Conservation (phyloP, 2,113 vertebrate genomes). For the Trichechus manatus region DNA sequence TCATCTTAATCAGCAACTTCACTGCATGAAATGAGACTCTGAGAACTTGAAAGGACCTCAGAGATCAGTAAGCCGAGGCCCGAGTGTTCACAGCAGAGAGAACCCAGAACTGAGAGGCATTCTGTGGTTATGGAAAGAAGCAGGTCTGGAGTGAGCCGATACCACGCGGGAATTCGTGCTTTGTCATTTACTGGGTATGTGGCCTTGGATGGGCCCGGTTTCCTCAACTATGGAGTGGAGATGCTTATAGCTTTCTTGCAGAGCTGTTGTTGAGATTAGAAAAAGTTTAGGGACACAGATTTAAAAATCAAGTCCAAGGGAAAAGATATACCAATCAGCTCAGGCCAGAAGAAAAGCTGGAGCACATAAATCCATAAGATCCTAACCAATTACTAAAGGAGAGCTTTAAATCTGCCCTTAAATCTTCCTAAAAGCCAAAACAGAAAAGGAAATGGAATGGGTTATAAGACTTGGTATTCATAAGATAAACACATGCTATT, state of each 20-base stretch:
- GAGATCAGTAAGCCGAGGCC: background rate
- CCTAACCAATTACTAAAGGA: background rate
- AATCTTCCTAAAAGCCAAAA: conserved; percentile 7
- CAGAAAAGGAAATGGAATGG: background rate
- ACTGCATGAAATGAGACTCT: conserved; percentile 34
- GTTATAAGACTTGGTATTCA: background rate
- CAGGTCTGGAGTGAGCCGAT: background rate
- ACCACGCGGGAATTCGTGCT: background rate
- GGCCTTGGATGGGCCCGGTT: background rate
- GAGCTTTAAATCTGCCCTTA: background rate
- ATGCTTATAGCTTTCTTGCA: background rate
- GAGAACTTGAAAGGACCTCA: background rate
- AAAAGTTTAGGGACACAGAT: background rate
- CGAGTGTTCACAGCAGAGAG: background rate
- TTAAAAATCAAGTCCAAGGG: conserved; percentile 33
- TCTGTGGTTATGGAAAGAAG: background rate
- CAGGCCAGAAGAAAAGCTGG: conserved; percentile 3
- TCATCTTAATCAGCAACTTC: conserved; percentile 48
- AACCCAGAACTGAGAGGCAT: background rate
- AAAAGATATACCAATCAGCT: background rate
- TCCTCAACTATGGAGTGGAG: background rate
- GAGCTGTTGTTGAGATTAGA: background rate
- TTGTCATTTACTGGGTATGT: background rate
- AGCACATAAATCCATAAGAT: background rate
- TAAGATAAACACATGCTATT: background rate